These are phyloP conservation scores for Auanema sp. DNA, from an alignment of 2,888 invertebrate species.

Conservation along the genomic window DNA sequence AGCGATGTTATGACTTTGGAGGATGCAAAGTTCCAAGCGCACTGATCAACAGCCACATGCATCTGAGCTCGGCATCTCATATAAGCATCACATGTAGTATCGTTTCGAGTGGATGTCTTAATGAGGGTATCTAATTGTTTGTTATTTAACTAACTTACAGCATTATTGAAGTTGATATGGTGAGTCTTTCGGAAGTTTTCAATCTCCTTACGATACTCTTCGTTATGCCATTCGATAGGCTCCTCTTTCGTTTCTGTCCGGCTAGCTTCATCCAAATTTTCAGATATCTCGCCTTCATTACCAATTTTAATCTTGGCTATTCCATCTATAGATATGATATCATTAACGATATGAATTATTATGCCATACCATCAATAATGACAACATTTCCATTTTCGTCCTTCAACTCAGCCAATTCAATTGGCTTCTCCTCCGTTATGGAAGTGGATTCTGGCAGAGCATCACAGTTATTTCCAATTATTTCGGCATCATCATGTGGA, in stretches of 20 bases:
- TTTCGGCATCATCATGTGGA: constrained; percentile 28
- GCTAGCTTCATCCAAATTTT: constrained; percentile 13
- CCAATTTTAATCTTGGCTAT: constrained; percentile 35
- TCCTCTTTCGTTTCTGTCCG: constrained; percentile 1
- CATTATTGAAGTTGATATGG: constrained; percentile 9
- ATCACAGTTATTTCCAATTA: constrained; percentile 25
- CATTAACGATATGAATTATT: constrained; percentile 38
- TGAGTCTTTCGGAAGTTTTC: constrained; percentile 36
- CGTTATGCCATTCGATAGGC: constrained; percentile 29
- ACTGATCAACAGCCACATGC: constrained; percentile 51
- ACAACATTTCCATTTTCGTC: neutral
- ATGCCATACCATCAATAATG: neutral
- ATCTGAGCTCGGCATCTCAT: constrained; percentile 50
- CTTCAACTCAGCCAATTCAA: constrained; percentile 7
- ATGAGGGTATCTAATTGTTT: neutral
- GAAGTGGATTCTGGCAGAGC: constrained; percentile 12
- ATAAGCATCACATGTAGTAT: constrained; percentile 48
- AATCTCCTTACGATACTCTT: constrained; percentile 41
- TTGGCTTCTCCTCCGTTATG: neutral
- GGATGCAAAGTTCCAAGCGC: constrained; percentile 46
- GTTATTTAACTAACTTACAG: constrained; percentile 5
- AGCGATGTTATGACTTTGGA: constrained; percentile 37
- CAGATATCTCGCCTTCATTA: constrained; percentile 20
- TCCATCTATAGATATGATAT: constrained; percentile 36
- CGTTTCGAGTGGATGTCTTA: constrained; percentile 24